These are phyloP conservation scores for Steinernema feltiae DNA, from an alignment of 1,140 invertebrate genomes.

Conservation along the genomic window DNA sequence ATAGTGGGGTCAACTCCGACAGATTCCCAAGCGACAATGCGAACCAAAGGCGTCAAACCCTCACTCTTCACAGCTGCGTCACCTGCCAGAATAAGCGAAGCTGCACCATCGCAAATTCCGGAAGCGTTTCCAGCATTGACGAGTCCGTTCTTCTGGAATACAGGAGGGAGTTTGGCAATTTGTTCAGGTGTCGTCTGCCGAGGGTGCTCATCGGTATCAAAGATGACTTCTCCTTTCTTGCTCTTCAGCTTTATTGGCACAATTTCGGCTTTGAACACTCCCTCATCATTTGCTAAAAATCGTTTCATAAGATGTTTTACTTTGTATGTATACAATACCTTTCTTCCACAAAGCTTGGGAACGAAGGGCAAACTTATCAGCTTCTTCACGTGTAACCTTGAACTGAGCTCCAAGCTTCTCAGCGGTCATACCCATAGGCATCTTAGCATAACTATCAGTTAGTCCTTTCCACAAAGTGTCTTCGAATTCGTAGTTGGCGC, in stretches of 20 bases:
- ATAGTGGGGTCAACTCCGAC: slow-evolving; percentile 64
- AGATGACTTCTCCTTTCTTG: slow-evolving; percentile 70
- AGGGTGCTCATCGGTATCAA: slow-evolving; percentile 88
- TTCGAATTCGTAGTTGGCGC: slow-evolving; percentile 72
- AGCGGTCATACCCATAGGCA: slow-evolving; percentile 92
- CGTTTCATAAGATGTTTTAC: neutral
- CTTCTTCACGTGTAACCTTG: slow-evolving; percentile 75
- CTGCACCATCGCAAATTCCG: slow-evolving; percentile 91
- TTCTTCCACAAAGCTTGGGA: slow-evolving; percentile 66
- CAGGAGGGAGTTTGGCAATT: slow-evolving; percentile 72
- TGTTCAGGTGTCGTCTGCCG: slow-evolving; percentile 78
- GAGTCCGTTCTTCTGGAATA: slow-evolving; percentile 91
- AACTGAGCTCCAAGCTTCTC: slow-evolving; percentile 91
- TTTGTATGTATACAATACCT: slow-evolving; percentile 26
- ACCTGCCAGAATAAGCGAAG: slow-evolving; percentile 75
- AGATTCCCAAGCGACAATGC: slow-evolving; percentile 62
- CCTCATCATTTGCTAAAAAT: slow-evolving; percentile 73
- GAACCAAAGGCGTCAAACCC: slow-evolving; percentile 67
- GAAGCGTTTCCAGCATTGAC: slow-evolving; percentile 92
- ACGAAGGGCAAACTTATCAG: slow-evolving; percentile 77
- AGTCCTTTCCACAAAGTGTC: slow-evolving; percentile 86
- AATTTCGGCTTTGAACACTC: slow-evolving; percentile 83
- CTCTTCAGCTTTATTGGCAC: slow-evolving; percentile 76
- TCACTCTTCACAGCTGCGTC: slow-evolving; percentile 78
- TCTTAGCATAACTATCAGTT: slow-evolving; percentile 78